phyloP scores from a whole-genome alignment of 2,888 invertebrate species.

The Pristionchus entomophagus region DNA sequence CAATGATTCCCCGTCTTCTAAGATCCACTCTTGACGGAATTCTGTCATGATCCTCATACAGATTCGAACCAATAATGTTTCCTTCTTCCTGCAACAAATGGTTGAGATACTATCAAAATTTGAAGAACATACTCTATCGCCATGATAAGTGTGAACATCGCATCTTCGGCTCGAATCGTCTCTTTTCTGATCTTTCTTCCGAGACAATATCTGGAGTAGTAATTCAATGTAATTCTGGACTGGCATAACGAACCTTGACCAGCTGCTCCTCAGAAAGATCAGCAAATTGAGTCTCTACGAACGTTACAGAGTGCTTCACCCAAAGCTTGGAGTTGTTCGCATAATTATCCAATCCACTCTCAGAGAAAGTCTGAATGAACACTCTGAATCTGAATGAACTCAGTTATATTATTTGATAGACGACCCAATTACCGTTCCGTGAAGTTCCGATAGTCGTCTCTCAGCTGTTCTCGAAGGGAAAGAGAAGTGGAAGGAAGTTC shows the following conservation, averaged over 20 bases:
- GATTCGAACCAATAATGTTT: not conserved
- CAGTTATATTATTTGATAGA: not conserved
- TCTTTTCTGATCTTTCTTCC: not conserved
- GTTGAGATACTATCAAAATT: not conserved
- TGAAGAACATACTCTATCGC: no score
- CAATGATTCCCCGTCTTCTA: not conserved
- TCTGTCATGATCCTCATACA: not conserved
- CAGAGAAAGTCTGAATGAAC: not conserved
- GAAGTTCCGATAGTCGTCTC: not conserved
- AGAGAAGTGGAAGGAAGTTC: not conserved
- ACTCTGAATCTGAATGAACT: not conserved
- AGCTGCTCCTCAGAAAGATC: not conserved
- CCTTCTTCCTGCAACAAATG: not conserved
- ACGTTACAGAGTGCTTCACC: not conserved
- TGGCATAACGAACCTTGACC: not conserved
- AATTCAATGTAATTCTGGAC: not conserved
- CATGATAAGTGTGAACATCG: not conserved
- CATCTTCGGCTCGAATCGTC: not conserved
- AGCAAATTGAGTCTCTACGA: not conserved
- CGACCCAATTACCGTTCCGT: not conserved
- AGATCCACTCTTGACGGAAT: not conserved
- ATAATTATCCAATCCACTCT: not conserved
- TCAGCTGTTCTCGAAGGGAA: not conserved
- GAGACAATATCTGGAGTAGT: not conserved
- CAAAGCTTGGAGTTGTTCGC: not conserved